Evolutionary conservation across 2,888 invertebrate species (phyloP).

Genomic region (Andrena bicolor): DNA sequence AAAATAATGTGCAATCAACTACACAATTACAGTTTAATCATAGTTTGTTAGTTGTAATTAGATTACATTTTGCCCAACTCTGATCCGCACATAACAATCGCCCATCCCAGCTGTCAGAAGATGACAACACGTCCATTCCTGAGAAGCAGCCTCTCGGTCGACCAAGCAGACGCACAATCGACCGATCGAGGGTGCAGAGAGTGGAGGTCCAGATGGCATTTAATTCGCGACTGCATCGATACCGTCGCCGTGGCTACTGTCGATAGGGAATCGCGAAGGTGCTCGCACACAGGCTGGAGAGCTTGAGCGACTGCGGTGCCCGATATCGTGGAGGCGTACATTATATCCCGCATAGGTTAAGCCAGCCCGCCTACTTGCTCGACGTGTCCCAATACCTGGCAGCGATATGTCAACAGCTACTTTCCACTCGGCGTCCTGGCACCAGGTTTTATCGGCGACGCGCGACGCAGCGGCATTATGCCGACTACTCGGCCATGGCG

Average conservation of each 20-base stretch:
- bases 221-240: neutral
- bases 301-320: conserved; percentile 35
- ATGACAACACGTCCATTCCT: neutral
- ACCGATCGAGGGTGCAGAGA: neutral
- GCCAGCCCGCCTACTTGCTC: conserved; percentile 80
- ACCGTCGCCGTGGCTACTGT: conserved; percentile 5
- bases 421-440: conserved; percentile 76
- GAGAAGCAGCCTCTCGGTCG: neutral
- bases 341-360: conserved; percentile 83
- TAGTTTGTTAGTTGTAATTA: too few species aligned
- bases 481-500: conserved; percentile 40
- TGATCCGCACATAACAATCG: too few species aligned
- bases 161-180: neutral
- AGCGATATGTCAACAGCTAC: conserved; percentile 82
- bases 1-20: too few species aligned
- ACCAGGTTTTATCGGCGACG: conserved; percentile 59
- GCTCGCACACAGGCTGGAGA: conserved; percentile 7
- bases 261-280: conserved; percentile 23
- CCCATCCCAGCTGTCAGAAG: neutral
- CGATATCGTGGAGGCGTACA: conserved; percentile 77
- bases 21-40: too few species aligned
- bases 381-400: conserved; percentile 80
- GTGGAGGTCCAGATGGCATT: conserved; percentile 16
- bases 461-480: conserved; percentile 40
- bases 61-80: too few species aligned